Base-by-base conservation (phyloP, 2,888 invertebrate genomes). In the Epinotia brunnichana region DNA sequence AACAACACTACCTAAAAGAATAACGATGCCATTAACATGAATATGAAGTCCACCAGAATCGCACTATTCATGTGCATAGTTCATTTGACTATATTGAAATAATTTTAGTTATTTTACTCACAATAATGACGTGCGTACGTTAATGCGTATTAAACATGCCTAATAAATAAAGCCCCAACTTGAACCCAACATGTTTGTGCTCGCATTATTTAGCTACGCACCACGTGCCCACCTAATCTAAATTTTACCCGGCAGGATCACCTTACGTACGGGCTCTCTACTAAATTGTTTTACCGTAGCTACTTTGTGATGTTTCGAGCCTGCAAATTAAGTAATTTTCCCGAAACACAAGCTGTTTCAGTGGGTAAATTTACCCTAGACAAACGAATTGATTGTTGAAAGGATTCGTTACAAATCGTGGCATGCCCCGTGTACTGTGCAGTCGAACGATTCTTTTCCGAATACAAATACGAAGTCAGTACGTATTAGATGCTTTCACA, bases 401-500 rank as follows among this genome's bases (percentile, higher is more conserved):
- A 10, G 54, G 39, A 41, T 66, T 21, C 21, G 54, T 66, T 41
- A 54, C 54, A 54, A 54, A 54, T 24, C 63, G 9, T 39, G 35
- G 56, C 11, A 56, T n/a, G 41, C 17, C 39, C 19, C 19, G 13
- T 24, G 44, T 39, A 62, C 62, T 11, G 24, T 15, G 13, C 19
- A 56, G 44, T 48, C 17, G 11, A 2, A 44, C 9, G 24, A 21
- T 44, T 67, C 3, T 10, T 54, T 59, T 48, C 19, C 17, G 29
- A 57, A 67, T 56, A 77, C 73, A 76, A 75, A 79, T 77, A 75
- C 77, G 74, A 75, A 75, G 79, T 80, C 79, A 79, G 61, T 73
- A 68, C 75, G 75, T 79, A 76, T 77, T 75, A 80, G 75, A 78
- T 74, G 79, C 74, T 81, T 79, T 76, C 77, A 77, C 79, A 78